A percentile compares a stretch with the other conserved stretches of the same genome.
Conservation (phyloP, 2,797 vertebrate genomes). For the Alosa sapidissima region DNA sequence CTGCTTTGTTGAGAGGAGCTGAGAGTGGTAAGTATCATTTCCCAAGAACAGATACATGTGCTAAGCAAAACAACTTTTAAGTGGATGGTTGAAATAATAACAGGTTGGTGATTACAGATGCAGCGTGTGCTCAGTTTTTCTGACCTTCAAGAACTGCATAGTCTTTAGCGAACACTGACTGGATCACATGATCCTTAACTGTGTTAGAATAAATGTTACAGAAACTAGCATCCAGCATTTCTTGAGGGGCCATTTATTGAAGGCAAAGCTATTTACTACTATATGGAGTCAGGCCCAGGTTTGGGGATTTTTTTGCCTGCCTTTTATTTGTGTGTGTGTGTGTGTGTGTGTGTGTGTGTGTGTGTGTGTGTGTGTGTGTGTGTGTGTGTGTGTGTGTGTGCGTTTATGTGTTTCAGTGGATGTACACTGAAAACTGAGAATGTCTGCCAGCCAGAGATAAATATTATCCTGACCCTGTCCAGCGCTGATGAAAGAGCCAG, state of each 20-base stretch:
- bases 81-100: constrained; percentile 17
- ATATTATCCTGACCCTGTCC: constrained; percentile 7
- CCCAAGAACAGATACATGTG: neutral
- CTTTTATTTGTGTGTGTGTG: neutral
- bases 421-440: neutral
- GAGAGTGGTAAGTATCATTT: neutral
- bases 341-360: neutral
- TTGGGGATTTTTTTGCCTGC: neutral
- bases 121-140: neutral
- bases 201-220: neutral
- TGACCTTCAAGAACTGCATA: neutral
- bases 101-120: constrained; percentile 4
- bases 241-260: neutral
- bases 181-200: neutral
- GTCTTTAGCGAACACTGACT: neutral
- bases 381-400: neutral
- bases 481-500: neutral
- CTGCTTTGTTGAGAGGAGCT: neutral
- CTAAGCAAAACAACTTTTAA: neutral
- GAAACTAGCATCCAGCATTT: neutral
- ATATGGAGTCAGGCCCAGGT: neutral
- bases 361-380: neutral
- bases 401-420: constrained; percentile 9
- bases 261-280: neutral
- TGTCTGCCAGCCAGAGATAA: constrained; percentile 18